phyloP scores from a whole-genome alignment of 2,113 vertebrate species.

The Pitta sordida region DNA sequence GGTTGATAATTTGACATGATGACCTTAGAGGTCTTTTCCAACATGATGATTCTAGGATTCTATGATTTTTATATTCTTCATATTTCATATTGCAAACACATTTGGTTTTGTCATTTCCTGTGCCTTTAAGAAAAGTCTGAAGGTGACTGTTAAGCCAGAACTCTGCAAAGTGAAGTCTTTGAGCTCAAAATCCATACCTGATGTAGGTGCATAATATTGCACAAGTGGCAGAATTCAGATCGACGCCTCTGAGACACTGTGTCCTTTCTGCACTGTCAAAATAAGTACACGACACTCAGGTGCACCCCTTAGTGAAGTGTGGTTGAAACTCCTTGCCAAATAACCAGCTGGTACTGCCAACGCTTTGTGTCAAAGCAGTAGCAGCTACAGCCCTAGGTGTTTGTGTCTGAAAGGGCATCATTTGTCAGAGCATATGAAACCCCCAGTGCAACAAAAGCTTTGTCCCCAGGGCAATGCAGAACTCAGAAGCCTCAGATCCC shows the following conservation, averaged over 20 bases:
- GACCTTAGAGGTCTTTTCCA: background rate
- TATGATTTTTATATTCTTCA: background rate
- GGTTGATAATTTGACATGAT: background rate
- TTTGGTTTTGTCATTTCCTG: background rate
- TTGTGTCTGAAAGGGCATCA: background rate
- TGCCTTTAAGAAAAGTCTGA: background rate
- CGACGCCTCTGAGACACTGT: background rate
- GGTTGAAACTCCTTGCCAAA: background rate
- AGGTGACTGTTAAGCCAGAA: background rate
- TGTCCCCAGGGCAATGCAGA: background rate
- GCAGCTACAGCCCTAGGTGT: background rate
- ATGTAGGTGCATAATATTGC: background rate
- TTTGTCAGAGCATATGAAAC: background rate
- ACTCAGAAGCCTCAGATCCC: background rate
- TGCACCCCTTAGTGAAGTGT: background rate
- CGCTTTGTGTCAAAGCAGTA: background rate
- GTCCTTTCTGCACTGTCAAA: background rate
- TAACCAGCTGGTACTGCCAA: background rate
- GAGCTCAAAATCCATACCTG: background rate
- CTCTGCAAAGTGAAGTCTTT: background rate
- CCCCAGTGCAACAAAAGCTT: background rate
- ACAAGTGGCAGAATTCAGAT: background rate
- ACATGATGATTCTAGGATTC: background rate
- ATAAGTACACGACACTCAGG: background rate
- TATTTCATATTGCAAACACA: background rate